phyloP scores from a whole-genome alignment of 2,797 vertebrate genomes.

The Pogoniulus pusillus region DNA sequence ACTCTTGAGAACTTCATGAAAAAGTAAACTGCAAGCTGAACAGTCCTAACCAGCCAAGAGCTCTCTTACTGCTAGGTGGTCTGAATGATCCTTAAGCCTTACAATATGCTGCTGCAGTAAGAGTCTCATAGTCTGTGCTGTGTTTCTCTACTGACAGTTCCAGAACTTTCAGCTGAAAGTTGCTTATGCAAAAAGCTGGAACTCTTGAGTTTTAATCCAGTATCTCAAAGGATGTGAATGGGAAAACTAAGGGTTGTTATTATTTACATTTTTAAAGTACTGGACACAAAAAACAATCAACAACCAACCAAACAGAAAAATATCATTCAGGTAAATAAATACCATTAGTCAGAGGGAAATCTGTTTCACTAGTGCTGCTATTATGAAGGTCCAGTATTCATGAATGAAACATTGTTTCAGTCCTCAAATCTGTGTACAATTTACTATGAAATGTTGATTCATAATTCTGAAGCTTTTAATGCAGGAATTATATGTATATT shows the following conservation, averaged over 20 bases:
- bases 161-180: background rate
- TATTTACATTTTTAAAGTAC: background rate
- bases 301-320: background rate
- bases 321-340: background rate
- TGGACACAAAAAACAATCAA: background rate
- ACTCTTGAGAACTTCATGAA: background rate
- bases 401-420: conserved; percentile 32
- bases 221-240: background rate
- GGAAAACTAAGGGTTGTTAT: background rate
- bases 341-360: background rate
- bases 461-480: conserved; percentile 52
- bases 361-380: background rate
- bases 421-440: conserved; percentile 22
- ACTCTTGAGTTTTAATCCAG: background rate
- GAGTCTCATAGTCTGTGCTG: background rate
- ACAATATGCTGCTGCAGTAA: background rate
- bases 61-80: background rate
- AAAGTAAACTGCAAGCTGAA: background rate
- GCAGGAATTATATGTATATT: conserved; percentile 26
- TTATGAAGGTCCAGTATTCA: background rate
- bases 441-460: conserved; percentile 53
- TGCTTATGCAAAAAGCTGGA: background rate
- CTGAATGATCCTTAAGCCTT: background rate
- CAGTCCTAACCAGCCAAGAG: background rate
- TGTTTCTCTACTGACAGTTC: background rate